Conservation (phyloP, 2,888 invertebrate species). For the Metellina segmentata region DNA sequence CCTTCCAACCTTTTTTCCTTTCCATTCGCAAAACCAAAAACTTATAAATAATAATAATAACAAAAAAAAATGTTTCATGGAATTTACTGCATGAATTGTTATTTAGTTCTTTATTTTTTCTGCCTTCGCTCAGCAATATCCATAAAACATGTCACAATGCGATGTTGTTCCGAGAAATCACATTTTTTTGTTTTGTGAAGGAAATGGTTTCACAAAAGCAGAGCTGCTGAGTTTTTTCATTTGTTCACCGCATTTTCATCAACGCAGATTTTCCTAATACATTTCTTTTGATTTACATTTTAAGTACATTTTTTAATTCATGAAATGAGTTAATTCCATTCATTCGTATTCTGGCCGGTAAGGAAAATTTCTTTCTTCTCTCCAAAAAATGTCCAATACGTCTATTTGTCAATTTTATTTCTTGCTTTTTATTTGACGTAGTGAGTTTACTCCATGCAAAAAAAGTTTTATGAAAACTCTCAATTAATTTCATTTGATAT, state of each 20-base stretch:
- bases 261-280: neutral
- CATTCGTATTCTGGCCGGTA: neutral
- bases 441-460: no score
- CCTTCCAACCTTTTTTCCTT: neutral
- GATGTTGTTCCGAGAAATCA: neutral
- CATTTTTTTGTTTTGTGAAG: neutral
- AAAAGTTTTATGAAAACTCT: no score
- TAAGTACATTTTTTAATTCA: neutral
- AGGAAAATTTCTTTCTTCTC: neutral
- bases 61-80: conserved; percentile 19
- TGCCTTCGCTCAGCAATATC: conserved; percentile 16
- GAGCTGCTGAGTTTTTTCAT: neutral
- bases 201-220: neutral
- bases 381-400: neutral
- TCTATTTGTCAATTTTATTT: neutral
- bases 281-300: neutral
- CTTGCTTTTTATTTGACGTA: no score
- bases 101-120: conserved; percentile 1
- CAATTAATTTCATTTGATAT: no score
- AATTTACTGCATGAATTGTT: neutral
- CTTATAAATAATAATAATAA: neutral
- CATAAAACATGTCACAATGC: conserved; percentile 30
- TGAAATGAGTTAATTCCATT: neutral
- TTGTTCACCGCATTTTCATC: neutral
- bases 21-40: neutral